Evolutionary conservation across 2,888 invertebrate species (phyloP).

Genomic region (Ischnura elegans): DNA sequence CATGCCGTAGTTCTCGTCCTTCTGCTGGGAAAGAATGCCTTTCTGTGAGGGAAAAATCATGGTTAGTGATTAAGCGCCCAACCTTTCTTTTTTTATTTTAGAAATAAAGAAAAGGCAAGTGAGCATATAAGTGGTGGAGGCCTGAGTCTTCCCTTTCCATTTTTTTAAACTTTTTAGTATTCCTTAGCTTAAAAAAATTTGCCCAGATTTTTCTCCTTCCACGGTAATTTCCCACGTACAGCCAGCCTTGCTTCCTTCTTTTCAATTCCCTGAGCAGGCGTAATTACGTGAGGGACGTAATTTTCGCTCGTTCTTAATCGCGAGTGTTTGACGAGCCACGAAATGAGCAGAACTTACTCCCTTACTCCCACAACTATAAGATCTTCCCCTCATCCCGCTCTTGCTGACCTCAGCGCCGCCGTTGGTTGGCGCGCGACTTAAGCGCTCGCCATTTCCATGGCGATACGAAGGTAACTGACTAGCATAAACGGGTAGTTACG

Average conservation of each 20-base stretch:
- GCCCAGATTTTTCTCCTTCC: neutral
- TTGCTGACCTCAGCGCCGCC: neutral
- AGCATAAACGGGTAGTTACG: no score
- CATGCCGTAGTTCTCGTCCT: neutral
- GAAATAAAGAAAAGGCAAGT: no score
- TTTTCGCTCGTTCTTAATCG: neutral
- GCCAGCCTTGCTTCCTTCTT: neutral
- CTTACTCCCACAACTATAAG: neutral
- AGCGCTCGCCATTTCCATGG: neutral
- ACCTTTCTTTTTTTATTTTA: no score
- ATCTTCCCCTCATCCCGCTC: neutral
- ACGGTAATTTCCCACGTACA: neutral
- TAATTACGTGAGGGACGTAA: conserved; percentile 26
- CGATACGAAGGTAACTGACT: neutral
- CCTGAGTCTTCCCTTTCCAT: neutral
- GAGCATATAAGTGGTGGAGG: neutral
- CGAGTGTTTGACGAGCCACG: neutral
- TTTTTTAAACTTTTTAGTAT: neutral
- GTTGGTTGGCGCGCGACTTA: neutral
- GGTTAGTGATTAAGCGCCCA: neutral
- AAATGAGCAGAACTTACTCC: neutral
- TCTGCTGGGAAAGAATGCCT: neutral
- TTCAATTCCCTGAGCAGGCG: conserved; percentile 16
- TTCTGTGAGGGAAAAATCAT: neutral
- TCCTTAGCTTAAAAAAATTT: neutral